phyloP scores from a whole-genome alignment of 2,888 invertebrate species.

The Baronia brevicornis region DNA sequence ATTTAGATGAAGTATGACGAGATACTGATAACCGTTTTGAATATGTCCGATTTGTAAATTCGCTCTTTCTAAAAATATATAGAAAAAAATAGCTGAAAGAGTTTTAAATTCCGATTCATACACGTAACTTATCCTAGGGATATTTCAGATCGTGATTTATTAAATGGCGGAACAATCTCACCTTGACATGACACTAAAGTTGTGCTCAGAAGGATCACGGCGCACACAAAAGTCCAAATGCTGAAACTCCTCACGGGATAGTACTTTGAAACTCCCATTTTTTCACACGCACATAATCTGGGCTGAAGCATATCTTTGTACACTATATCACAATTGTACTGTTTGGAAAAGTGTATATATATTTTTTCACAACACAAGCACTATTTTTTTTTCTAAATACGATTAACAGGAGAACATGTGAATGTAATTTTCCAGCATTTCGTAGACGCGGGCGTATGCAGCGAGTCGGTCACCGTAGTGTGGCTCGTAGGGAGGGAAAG shows the following conservation, averaged over 20 bases:
- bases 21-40: no score
- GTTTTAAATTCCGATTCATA: no score
- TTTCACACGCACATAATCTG: slow-evolving; percentile 53
- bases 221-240: slow-evolving; percentile 29
- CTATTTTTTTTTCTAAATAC: no score
- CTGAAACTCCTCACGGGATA: slow-evolving; percentile 20
- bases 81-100: no score
- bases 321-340: slow-evolving; percentile 36
- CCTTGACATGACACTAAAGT: slow-evolving; percentile 61
- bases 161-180: slow-evolving; percentile 28
- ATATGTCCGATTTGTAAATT: no score
- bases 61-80: no score
- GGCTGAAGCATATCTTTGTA: slow-evolving; percentile 59
- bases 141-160: slow-evolving; percentile 13
- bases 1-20: no score
- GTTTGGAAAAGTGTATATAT: slow-evolving; percentile 14
- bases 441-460: no score
- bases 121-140: no score
- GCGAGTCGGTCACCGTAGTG: no score
- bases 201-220: slow-evolving; percentile 34
- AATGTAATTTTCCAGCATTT: slow-evolving; percentile 21
- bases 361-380: slow-evolving; percentile 36
- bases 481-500: slow-evolving; percentile 32
- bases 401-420: no score
- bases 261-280: slow-evolving; percentile 37